Evolutionary conservation across 2,113 vertebrate genomes (phyloP).

Genomic region (Dolichotis patagonum): DNA sequence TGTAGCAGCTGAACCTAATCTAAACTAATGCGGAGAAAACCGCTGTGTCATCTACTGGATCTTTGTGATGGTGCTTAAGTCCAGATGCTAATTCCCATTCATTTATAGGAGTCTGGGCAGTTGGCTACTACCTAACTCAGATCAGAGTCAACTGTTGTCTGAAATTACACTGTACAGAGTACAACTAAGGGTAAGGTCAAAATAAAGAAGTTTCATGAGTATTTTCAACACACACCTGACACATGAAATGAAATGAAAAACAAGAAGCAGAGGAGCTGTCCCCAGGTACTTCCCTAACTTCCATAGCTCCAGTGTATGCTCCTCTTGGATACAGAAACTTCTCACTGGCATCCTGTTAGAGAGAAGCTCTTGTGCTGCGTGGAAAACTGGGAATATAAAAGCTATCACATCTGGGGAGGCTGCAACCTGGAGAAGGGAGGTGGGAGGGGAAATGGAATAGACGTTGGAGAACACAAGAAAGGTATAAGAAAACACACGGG

Average conservation of each 20-base stretch:
- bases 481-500: neutral
- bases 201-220: constrained; percentile 38
- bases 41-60: neutral
- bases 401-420: neutral
- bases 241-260: neutral
- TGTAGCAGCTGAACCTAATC: neutral
- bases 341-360: neutral
- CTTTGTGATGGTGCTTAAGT: neutral
- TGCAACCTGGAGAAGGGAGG: neutral
- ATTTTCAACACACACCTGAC: constrained; percentile 29
- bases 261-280: neutral
- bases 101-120: neutral
- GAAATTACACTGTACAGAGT: constrained; percentile 40
- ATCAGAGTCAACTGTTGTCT: neutral
- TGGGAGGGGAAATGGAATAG: neutral
- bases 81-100: neutral
- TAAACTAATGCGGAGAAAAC: neutral
- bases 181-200: constrained; percentile 36
- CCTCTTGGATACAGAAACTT: neutral
- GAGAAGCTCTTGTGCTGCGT: neutral
- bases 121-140: neutral
- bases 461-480: neutral
- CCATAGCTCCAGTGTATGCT: neutral
- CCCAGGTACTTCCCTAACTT: neutral
- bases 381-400: neutral